Base-by-base conservation (phyloP, 1,140 invertebrate genomes). In the Acromyrmex heyeri region DNA sequence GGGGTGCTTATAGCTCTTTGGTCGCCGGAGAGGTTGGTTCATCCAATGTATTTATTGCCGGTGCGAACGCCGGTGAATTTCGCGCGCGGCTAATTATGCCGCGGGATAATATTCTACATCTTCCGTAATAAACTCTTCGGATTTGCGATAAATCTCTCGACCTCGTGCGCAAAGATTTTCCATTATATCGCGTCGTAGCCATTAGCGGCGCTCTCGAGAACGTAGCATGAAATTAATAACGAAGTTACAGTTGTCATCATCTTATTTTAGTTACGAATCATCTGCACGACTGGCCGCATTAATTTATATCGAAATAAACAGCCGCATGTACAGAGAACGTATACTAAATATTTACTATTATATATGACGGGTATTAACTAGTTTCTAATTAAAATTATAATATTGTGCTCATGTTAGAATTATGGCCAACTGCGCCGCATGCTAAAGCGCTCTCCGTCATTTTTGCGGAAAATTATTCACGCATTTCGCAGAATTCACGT, bases 361-460 rank as follows among this genome's bases (percentile, higher is more conserved):
- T 59, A 67, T 59, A 50, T 59, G 21, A 70, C 77, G 27, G 12
- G 48, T 73, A 82, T 73, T 30, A 83, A 83, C 27, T 73, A 24
- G 79, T 50, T 61, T 24, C 24, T 83, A 83, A 83, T 83, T 83
- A 83, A 83, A 62, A 83, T 83, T 83, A 83, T 30, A 75, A 55
- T 61, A 53, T 73, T 82, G 70, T 16, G 79, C 12, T 73, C 38
- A 48, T 82, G 38, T 61, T 48, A 30, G 18, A 57, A 50, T 85
- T 53, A 34, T 16, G 18, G 14, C 7, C 4, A 24, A 72, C 53
- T 30, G 18, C 24, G 18, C 53, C 1, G 16, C 18, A 38, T n/a
- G 79, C 6, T 34, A 16, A 38, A 53, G n/a, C n/a, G 24, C 24
- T 24, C n/a, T 10, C 38, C 24, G 34, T 81, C 6, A 50, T 82